phyloP scores from a whole-genome alignment of 2,797 vertebrate genomes.

The Toxotes lorentzi region DNA sequence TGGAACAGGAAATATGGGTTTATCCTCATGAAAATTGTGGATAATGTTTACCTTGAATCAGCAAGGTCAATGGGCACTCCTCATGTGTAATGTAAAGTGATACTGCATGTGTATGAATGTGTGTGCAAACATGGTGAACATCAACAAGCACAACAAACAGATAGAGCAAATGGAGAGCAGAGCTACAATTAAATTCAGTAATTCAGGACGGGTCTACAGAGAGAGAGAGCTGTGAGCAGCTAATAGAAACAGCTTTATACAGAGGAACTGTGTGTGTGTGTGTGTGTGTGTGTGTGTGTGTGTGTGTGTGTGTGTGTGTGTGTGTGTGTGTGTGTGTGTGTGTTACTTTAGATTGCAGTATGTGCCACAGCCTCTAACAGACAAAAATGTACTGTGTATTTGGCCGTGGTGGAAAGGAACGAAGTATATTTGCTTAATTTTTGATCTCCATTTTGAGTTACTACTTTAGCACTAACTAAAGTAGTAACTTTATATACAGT shows the following conservation, averaged over 20 bases:
- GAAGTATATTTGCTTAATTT: neutral
- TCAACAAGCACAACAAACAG: conserved; percentile 9
- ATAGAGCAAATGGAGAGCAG: conserved; percentile 30
- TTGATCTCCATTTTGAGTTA: neutral
- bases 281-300: conserved; percentile 11
- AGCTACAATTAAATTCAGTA: conserved; percentile 41
- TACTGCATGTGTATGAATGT: neutral
- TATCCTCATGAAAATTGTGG: neutral
- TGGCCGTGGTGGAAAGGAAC: neutral
- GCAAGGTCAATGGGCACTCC: neutral
- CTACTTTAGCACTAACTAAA: too few relatives aligned
- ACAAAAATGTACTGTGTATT: conserved; percentile 19
- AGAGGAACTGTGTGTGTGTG: conserved; percentile 22
- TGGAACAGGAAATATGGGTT: neutral
- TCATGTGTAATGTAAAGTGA: neutral
- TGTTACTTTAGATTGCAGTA: neutral
- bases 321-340: conserved; percentile 19
- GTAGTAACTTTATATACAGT: neutral
- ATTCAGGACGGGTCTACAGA: conserved; percentile 50
- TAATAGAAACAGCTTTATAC: conserved; percentile 46
- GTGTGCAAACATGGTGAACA: conserved; percentile 15
- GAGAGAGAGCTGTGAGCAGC: conserved; percentile 47
- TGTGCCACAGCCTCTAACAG: conserved; percentile 21
- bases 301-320: conserved; percentile 21
- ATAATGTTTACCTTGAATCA: neutral